Base-by-base conservation (phyloP, 2,113 vertebrate genomes). In the Xenopus laevis region DNA sequence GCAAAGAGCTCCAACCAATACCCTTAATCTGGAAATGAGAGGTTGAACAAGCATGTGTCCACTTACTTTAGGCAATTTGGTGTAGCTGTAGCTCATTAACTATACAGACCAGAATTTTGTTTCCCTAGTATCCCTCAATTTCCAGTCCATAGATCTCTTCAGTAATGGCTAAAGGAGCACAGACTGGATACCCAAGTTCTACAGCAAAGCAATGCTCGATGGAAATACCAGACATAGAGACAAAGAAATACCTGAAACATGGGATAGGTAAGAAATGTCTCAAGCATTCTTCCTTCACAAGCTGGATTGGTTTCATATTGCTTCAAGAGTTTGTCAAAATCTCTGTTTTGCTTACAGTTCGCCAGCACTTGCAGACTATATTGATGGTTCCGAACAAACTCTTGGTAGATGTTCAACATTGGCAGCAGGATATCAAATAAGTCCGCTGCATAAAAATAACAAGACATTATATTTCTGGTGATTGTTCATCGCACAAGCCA, bases 351-450 rank as follows among this genome's bases (percentile, higher is more conserved):
- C 82, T 99, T 99, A 83, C 97, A 99, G 87, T 98, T 98, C 82
- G 97, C 96, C 68, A 99, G 90, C 52, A 99, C 95, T 87, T 98
- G 97, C 68, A 98, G 91, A 84, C 97, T 99, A 81, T 98, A 99
- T 72, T 99, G 97, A 82, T 99, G 96, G 86, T 98, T 99, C 65
- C 97, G 93, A 79, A 99, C 96, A 93, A 99, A 98, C 85, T 99
- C 97, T 91, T 98, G 97, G 82, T 99, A 99, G 87, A 98, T 99
- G 86, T 99, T 98, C 87, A 99, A 89, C 97, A 99, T 98, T 2
- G 97, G 97, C 82, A 99, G 92, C 82, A 99, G 85, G 88, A 99
- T 99, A 89, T 99, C 97, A 83, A 99, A 99, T 18, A 98, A 92
- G 81, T 99, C 97, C 64, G 97, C 97, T 99, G 80, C 44, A 90